Base-by-base conservation (phyloP, 92 coral and sea anemone species). In the Metridium senile region DNA sequence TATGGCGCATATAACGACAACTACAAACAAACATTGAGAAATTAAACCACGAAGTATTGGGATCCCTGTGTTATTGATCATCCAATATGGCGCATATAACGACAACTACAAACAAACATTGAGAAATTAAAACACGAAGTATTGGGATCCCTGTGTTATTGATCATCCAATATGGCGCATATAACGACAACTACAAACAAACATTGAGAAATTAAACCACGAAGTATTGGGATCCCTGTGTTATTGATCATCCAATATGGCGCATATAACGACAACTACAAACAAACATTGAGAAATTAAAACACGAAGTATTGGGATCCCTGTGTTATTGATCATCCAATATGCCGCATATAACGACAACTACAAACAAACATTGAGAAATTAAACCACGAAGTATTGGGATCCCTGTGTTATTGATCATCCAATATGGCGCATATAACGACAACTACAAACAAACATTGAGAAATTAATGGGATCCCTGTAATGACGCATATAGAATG, bases 161-260 rank as follows among this genome's bases (percentile, higher is more conserved):
- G 63, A 95, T 93, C 90, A 95, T 79, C 99, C 99, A 95, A 74
- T 92, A 95, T 16, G 99, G 97, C 2, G 97, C 91, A 58, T 76
- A 92, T 64, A 95, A 82, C 17, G 99, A 93, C 33, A 95, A 81
- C 99, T 95, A 53, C 53, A 67, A 58, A 6, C 28, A 58, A 21
- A 58, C 9, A n/a, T n/a, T n/a, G n/a, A n/a, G n/a, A n/a, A n/a
- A n/a, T n/a, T n/a, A n/a, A n/a, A n/a, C n/a, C n/a, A n/a, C n/a
- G n/a, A n/a, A n/a, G n/a, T n/a, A n/a, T n/a, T n/a, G 99, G 99
- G 34, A 95, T 95, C 0, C 99, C 99, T n/a, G 99, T 95, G 85
- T 85, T 90, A 82, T 95, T 95, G 63, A 95, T 93, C 90, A 95
- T 79, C 99, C 99, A 95, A 74, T 92, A 95, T 16, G 99, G 97